phyloP scores from a whole-genome alignment of 2,888 invertebrate genomes.

The Tineola bisselliella region DNA sequence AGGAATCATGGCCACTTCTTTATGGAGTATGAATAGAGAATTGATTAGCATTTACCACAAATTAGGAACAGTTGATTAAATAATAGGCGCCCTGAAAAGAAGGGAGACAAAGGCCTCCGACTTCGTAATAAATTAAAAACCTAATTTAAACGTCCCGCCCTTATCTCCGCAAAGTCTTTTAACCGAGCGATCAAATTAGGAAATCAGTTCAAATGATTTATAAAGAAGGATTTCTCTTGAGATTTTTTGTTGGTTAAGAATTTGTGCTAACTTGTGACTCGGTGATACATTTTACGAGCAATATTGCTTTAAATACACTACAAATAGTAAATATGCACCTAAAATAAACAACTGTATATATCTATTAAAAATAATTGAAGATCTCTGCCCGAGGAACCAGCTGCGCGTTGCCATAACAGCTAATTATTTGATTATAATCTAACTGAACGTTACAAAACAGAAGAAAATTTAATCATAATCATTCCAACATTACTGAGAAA shows the following conservation, averaged over 20 bases:
- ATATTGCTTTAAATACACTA: not conserved
- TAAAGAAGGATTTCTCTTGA: slow-evolving; percentile 28
- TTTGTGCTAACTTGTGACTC: slow-evolving; percentile 18
- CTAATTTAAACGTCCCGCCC: slow-evolving; percentile 20
- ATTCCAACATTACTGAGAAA: slow-evolving; percentile 23
- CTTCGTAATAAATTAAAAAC: slow-evolving; percentile 28
- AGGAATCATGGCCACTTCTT: not conserved
- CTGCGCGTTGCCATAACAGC: not conserved
- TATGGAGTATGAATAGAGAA: not conserved
- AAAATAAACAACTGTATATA: not conserved
- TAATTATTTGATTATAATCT: not conserved
- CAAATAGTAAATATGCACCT: not conserved
- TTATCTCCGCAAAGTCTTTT: slow-evolving; percentile 11
- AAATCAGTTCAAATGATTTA: slow-evolving; percentile 28
- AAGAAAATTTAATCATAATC: slow-evolving; percentile 28
- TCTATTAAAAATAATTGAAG: not conserved
- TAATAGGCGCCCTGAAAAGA: slow-evolving; percentile 19
- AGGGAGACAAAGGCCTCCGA: slow-evolving; percentile 21
- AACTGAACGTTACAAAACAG: not conserved
- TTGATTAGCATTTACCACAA: not conserved
- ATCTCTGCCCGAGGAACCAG: not conserved
- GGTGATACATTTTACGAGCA: not conserved
- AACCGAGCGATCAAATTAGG: slow-evolving; percentile 14
- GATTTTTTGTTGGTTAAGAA: slow-evolving; percentile 27
- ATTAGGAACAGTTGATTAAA: slow-evolving; percentile 8